Conservation (phyloP, 2,888 invertebrate species). For the Glaucopsyche alexis region DNA sequence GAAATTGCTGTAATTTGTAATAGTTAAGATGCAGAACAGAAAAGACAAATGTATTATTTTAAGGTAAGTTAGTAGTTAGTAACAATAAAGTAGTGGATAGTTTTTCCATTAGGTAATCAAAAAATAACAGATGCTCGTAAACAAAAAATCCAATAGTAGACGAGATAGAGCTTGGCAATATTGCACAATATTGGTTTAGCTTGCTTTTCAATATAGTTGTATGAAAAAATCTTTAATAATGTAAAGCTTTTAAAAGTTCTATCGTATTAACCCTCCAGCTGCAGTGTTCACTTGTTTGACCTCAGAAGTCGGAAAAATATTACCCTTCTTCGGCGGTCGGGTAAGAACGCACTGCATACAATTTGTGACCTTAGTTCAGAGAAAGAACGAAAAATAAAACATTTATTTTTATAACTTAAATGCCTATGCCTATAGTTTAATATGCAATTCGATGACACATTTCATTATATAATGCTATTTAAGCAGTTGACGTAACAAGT, state of each 20-base stretch:
- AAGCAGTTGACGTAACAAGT: neutral
- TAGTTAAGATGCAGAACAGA: too few relatives aligned
- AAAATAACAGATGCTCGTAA: neutral
- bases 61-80: too few relatives aligned
- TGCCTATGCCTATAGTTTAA: neutral
- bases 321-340: neutral
- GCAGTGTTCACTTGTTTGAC: neutral
- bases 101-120: neutral
- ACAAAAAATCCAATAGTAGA: neutral
- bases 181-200: neutral
- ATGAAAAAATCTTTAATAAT: too few relatives aligned
- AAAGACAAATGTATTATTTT: too few relatives aligned
- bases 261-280: too few relatives aligned
- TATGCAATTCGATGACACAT: conserved; percentile 5
- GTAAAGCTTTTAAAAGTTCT: too few relatives aligned
- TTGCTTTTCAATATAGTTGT: neutral
- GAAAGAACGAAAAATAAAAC: neutral
- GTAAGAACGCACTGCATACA: neutral
- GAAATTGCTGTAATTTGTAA: too few relatives aligned
- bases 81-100: too few relatives aligned
- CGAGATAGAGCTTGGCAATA: too few relatives aligned
- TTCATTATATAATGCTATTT: neutral
- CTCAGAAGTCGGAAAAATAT: neutral
- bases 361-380: neutral
- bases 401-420: neutral